A percentile compares a stretch with the other conserved stretches of the same genome.
Conservation (phyloP, 2,113 vertebrate genomes). For the Petromus typicus region DNA sequence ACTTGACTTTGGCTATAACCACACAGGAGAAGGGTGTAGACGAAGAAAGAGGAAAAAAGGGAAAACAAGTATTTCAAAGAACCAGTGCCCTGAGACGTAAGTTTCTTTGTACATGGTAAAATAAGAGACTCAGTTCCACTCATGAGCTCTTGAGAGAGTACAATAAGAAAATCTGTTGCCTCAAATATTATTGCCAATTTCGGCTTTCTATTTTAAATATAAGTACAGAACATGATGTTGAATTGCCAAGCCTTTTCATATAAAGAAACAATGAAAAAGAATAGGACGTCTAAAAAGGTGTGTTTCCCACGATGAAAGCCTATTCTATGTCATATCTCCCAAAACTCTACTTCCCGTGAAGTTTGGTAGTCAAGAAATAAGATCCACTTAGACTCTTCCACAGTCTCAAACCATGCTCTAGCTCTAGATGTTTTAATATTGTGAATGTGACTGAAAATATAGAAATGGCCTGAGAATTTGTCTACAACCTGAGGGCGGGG, state of each 20-base stretch:
- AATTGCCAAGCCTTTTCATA: neutral
- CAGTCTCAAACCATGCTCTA: neutral
- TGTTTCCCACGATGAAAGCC: neutral
- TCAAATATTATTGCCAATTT: constrained; percentile 29
- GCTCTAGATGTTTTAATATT: neutral
- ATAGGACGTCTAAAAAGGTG: constrained; percentile 13
- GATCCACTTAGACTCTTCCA: neutral
- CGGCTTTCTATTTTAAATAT: constrained; percentile 78
- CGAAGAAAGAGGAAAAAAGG: constrained; percentile 56
- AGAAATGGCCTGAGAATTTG: neutral
- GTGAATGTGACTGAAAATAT: neutral
- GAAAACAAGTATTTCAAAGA: constrained; percentile 68
- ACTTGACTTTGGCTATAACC: constrained; percentile 75
- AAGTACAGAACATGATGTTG: constrained; percentile 17
- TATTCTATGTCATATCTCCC: neutral
- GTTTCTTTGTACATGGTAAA: constrained; percentile 77
- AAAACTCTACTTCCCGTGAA: neutral
- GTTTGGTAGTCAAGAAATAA: neutral
- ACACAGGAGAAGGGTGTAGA: constrained; percentile 73
- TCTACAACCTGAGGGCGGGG: neutral
- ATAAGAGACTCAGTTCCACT: constrained; percentile 72
- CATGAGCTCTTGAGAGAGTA: constrained; percentile 76
- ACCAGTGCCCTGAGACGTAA: constrained; percentile 73
- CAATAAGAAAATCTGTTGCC: constrained; percentile 70
- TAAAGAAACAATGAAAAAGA: constrained; percentile 23